Base-by-base conservation (phyloP, 2,113 vertebrate genomes). In the Mesocricetus auratus region DNA sequence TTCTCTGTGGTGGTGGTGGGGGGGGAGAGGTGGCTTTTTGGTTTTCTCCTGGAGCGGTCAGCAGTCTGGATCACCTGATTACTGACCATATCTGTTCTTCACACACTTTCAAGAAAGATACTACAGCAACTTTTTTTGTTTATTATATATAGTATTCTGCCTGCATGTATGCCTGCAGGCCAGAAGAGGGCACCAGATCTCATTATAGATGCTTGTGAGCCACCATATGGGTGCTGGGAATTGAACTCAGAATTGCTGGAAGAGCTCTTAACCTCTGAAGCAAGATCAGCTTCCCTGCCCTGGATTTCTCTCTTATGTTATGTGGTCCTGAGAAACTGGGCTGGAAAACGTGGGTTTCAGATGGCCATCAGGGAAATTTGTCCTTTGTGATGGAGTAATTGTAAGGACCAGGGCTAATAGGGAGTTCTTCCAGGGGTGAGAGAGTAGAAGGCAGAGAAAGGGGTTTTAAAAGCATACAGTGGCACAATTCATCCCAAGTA, bases 1-100 rank as follows among this genome's bases (percentile, higher is more conserved):
- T 29, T 29, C 26, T 29, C 42, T 5, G n/a, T n/a, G n/a, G n/a
- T n/a, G n/a, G n/a, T n/a, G n/a, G n/a, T 9, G 31, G 73, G 58
- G 19, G 47, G 39, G 29, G 11, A 42, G 24, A 73, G 17, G 3
- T 0, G 3, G 60, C 45, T 50, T 0, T 1, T 1, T 47, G 21
- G 6, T 16, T 22, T 53, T n/a, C 71, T 29, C 19, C 53, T 62
- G 29, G 26, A 10, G 29, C 24, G 39, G 29, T 60, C 33, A 88
- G 50, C 31, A 62, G 50, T 31, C 75, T 50, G 29, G 19, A 53
- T 33, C 64, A 4, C 36, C 5, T 68, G 74, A 53, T 1, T 42
- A 21, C 13, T 36, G 42, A 10, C 26, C 3, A 10, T 7, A 31
- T 10, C 3, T 7, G 31, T 31, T 26, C 39, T 39, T 39, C 12